phyloP scores from a whole-genome alignment of 2,888 invertebrate species.

The Muscina levida region DNA sequence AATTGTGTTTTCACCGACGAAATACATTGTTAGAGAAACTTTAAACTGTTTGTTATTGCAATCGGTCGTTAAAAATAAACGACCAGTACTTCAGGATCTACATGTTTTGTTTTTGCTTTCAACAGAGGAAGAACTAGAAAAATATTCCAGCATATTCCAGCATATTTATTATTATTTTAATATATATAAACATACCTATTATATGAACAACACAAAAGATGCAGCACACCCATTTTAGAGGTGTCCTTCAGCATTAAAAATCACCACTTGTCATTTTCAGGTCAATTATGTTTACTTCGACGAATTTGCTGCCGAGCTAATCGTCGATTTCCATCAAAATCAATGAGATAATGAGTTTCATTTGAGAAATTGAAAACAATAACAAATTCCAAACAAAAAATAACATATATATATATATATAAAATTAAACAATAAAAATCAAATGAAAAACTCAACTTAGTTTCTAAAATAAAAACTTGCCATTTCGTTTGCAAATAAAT shows the following conservation, averaged over 20 bases:
- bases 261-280: constrained; percentile 44
- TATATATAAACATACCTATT: background rate
- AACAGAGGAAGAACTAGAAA: no score
- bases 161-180: no score
- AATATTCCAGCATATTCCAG: no score
- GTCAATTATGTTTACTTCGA: constrained; percentile 58
- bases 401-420: background rate
- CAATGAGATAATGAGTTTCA: constrained; percentile 45
- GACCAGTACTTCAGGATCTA: no score
- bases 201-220: background rate
- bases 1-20: no score
- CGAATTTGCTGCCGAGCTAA: no score
- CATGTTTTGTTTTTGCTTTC: background rate
- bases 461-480: background rate
- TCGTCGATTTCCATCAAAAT: constrained; percentile 8
- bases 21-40: no score
- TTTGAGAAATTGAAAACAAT: constrained; percentile 38
- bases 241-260: background rate
- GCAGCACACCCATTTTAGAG: background rate
- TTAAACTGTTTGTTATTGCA: no score
- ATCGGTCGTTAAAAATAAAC: no score
- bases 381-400: background rate
- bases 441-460: background rate
- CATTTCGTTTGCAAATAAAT: no score
- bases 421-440: background rate